Percentiles rank a stretch among this genome's conserved stretches.
Conservation (phyloP, 2,888 invertebrate species). For the Drosophila demipolita region DNA sequence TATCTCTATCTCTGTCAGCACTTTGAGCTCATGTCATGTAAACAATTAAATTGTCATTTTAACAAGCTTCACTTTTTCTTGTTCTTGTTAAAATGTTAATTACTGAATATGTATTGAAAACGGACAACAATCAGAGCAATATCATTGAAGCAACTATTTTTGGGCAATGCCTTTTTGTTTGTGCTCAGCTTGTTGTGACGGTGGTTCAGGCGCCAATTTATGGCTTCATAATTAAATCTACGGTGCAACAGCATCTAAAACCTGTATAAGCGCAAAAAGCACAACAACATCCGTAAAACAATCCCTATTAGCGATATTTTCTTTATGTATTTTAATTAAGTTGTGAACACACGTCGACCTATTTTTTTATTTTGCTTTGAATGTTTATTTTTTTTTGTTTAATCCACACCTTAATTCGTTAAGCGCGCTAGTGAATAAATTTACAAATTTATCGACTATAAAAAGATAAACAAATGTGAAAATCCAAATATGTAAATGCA, state of each 20-base stretch:
- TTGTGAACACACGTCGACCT: slow-evolving; percentile 53
- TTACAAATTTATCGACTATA: slow-evolving; percentile 66
- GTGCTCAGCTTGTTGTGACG: slow-evolving; percentile 28
- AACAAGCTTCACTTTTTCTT: slow-evolving; percentile 77
- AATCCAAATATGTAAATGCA: slow-evolving; percentile 77
- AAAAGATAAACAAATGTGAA: slow-evolving; percentile 62
- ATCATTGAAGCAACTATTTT: slow-evolving; percentile 65
- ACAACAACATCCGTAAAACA: slow-evolving; percentile 27
- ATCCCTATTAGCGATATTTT: slow-evolving; percentile 13
- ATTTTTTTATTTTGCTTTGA: slow-evolving; percentile 26
- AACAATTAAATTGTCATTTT: slow-evolving; percentile 84
- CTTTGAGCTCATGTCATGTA: slow-evolving; percentile 67
- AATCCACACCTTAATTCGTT: slow-evolving; percentile 56
- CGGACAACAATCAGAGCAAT: slow-evolving; percentile 72
- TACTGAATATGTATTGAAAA: slow-evolving; percentile 82
- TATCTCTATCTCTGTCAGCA: neutral
- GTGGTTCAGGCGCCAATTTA: slow-evolving; percentile 34
- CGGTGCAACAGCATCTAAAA: slow-evolving; percentile 29
- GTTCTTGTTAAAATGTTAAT: slow-evolving; percentile 77
- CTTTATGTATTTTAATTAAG: slow-evolving; percentile 5
- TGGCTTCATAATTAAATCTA: slow-evolving; percentile 67
- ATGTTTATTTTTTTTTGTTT: slow-evolving; percentile 17
- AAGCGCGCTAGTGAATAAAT: slow-evolving; percentile 57
- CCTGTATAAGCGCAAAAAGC: slow-evolving; percentile 20
- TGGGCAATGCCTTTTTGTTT: slow-evolving; percentile 70